A percentile compares a stretch with the other conserved stretches of the same genome.
Conservation (phyloP, 1,140 invertebrate species). For the Brachionus asplanchnoidis region DNA sequence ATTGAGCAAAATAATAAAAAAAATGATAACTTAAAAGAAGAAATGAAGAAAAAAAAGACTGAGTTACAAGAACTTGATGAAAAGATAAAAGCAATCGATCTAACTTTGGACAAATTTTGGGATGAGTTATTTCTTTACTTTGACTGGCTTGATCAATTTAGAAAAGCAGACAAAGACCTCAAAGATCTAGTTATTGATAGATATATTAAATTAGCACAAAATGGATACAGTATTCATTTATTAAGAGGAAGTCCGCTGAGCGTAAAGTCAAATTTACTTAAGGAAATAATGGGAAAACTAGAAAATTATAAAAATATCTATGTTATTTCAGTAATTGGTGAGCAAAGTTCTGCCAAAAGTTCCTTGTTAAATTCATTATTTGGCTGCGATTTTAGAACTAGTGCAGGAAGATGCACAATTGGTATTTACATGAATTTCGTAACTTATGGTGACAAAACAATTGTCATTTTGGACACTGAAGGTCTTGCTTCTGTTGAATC, state of each 20-base stretch:
- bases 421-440: constrained; percentile 25
- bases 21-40: no score
- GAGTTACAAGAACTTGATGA: no score
- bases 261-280: background rate
- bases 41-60: no score
- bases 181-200: background rate
- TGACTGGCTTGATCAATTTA: background rate
- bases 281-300: background rate
- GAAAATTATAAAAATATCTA: background rate
- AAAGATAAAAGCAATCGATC: background rate
- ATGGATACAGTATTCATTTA: background rate
- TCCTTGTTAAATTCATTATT: constrained; percentile 39
- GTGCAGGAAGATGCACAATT: constrained; percentile 41
- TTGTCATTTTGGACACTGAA: background rate
- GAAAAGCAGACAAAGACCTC: background rate
- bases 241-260: background rate
- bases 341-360: constrained; percentile 40
- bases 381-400: constrained; percentile 39
- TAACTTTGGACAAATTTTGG: background rate
- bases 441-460: background rate
- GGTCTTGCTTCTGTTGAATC: background rate
- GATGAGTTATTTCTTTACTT: background rate
- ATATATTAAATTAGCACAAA: background rate
- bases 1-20: no score
- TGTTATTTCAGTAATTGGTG: constrained; percentile 33